Base-by-base conservation (phyloP, 2,888 invertebrate species). In the Drosophila sordidula region DNA sequence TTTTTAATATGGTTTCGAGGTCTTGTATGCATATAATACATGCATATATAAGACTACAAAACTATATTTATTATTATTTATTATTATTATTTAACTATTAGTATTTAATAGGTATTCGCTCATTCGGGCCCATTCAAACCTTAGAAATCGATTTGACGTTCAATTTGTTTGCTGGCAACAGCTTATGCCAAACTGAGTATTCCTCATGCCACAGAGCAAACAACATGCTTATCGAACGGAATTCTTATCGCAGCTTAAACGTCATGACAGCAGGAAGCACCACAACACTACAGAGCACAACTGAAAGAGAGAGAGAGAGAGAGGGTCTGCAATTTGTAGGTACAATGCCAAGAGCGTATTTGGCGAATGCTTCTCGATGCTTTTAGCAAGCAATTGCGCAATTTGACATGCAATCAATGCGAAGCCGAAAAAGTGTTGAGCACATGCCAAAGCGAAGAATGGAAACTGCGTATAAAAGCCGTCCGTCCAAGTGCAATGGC, bases 181-280 rank as follows among this genome's bases (percentile, higher is more conserved):
- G 73, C 73, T 71, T 71, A 65, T 14, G 29, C 9, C 46, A 32
- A 32, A n/a, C 29, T 12, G 18, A 41, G 32, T 8, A 52, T 44
- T 58, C 38, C 72, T 72, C 66, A 52, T 56, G 46, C 42, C 61
- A 34, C 45, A 70, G 32, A 51, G 62, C 56, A 87, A 85, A 82
- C 85, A 75, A 85, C 81, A 82, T 87, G 77, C 86, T 87, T 87
- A 81, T 76, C 82, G 82, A 87, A 79, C 61, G 76, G 73, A 76
- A 82, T 83, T 83, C 87, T 73, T 70, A 87, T 85, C 86, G 87
- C 70, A 75, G 85, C 81, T 90, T 89, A 86, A 89, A 68, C 71
- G 87, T 76, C 89, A 89, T 90, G 90, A 79, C 72, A 89, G 84
- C 90, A 71, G 50, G 86, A 83, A 80, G 87, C 78, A 75, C 62